A percentile compares a stretch with the other conserved stretches of the same genome.
Evolutionary conservation across 2,797 vertebrate species (phyloP).

Genomic region (Ctenochaetus hawaiiensis): DNA sequence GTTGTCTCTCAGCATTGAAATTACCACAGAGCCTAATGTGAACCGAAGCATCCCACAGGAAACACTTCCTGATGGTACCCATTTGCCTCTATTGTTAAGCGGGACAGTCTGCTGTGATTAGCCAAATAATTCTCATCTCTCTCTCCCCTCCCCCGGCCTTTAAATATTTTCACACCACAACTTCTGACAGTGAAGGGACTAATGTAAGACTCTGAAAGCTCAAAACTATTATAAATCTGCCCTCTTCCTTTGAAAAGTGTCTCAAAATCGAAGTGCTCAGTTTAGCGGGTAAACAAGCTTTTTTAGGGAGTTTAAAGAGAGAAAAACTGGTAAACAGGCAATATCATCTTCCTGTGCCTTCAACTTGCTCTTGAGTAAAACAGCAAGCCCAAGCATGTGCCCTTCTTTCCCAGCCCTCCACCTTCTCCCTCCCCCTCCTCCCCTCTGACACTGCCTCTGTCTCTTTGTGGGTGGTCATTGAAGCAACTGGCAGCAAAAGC

Average conservation of each 20-base stretch:
- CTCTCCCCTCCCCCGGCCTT: slow-evolving; percentile 38
- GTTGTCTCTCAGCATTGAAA: neutral
- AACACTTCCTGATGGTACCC: slow-evolving; percentile 25
- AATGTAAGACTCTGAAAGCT: slow-evolving; percentile 1
- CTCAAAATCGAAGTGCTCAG: neutral
- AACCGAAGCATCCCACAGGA: slow-evolving; percentile 14
- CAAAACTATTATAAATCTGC: slow-evolving; percentile 11
- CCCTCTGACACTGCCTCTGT: neutral
- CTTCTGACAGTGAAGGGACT: slow-evolving; percentile 45
- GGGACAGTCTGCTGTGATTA: slow-evolving; percentile 54
- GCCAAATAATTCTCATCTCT: slow-evolving; percentile 40
- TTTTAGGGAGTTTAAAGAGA: neutral
- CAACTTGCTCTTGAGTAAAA: slow-evolving; percentile 21
- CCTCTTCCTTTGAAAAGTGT: neutral
- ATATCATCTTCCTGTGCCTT: slow-evolving; percentile 36
- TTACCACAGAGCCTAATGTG: neutral
- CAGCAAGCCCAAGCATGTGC: slow-evolving; percentile 76
- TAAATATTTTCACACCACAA: slow-evolving; percentile 51
- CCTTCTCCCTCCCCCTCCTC: neutral
- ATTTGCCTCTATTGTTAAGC: slow-evolving; percentile 50
- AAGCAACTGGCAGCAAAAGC: slow-evolving; percentile 71
- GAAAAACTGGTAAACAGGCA: neutral
- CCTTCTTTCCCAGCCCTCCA: slow-evolving; percentile 1
- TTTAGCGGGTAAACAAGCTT: neutral
- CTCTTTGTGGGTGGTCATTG: slow-evolving; percentile 77